phyloP scores from a whole-genome alignment of 2,888 invertebrate genomes.

The Podotricha telesiphe region DNA sequence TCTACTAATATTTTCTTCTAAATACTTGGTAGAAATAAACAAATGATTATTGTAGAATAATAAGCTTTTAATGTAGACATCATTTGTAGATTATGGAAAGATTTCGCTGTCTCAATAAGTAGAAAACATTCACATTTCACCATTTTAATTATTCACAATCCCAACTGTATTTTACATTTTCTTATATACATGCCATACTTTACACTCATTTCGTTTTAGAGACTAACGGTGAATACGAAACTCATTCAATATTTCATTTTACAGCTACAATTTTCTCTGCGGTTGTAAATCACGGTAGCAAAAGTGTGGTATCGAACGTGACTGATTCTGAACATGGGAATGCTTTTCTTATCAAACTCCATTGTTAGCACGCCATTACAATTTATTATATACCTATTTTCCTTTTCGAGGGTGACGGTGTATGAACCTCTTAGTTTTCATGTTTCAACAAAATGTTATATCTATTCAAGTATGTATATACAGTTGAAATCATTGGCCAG shows the following conservation, averaged over 20 bases:
- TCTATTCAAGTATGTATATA: too few relatives aligned
- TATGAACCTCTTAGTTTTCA: slow-evolving; percentile 3
- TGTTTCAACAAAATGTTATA: not conserved
- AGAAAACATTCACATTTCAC: too few relatives aligned
- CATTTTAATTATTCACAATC: too few relatives aligned
- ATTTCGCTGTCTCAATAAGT: too few relatives aligned
- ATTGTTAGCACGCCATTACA: slow-evolving; percentile 20
- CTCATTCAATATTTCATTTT: slow-evolving; percentile 22
- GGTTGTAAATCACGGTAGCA: slow-evolving; percentile 28
- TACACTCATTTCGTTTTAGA: slow-evolving; percentile 14
- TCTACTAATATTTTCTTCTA: too few relatives aligned
- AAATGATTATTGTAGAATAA: too few relatives aligned
- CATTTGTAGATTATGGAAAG: too few relatives aligned
- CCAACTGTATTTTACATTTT: not conserved
- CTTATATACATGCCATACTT: not conserved
- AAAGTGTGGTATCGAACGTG: slow-evolving; percentile 32
- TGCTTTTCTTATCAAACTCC: slow-evolving; percentile 27
- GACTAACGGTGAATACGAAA: slow-evolving; percentile 22
- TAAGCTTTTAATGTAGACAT: too few relatives aligned
- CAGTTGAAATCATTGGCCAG: too few relatives aligned
- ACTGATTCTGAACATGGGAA: slow-evolving; percentile 30
- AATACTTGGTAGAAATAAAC: too few relatives aligned
- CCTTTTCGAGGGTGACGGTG: slow-evolving; percentile 6
- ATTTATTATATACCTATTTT: slow-evolving; percentile 27
- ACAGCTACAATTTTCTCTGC: slow-evolving; percentile 13